Conservation (phyloP, 2,113 vertebrate genomes). For the Phrynosoma platyrhinos region DNA sequence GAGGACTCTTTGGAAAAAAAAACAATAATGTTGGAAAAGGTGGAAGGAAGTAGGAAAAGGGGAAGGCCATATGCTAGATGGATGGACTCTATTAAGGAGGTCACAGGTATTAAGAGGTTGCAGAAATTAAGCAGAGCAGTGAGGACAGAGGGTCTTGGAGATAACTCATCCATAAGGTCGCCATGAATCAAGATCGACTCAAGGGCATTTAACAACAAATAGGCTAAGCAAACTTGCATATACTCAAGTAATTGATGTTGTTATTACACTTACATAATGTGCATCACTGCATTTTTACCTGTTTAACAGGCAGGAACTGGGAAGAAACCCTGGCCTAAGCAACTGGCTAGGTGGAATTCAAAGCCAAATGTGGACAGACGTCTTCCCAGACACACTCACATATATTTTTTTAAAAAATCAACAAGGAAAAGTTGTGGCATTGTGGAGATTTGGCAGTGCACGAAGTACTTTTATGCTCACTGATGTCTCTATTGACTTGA, state of each 20-base stretch:
- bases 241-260: too few species aligned
- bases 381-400: background rate
- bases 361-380: background rate
- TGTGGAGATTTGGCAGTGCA: background rate
- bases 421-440: background rate
- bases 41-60: too few species aligned
- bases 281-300: background rate
- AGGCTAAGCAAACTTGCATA: background rate
- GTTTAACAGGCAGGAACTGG: background rate
- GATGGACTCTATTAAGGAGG: too few species aligned
- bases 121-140: too few species aligned
- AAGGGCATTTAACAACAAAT: background rate
- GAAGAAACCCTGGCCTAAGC: background rate
- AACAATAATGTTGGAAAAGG: too few species aligned
- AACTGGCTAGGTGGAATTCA: background rate
- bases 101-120: too few species aligned
- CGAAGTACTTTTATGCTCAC: conserved; percentile 29
- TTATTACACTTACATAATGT: background rate
- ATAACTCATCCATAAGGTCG: too few species aligned
- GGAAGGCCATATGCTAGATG: too few species aligned
- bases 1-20: too few species aligned
- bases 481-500: conserved; percentile 28
- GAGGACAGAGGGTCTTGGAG: too few species aligned
- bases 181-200: too few species aligned
- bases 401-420: background rate